Base-by-base conservation (phyloP, 2,797 vertebrate species). In the Scolopax rusticola region DNA sequence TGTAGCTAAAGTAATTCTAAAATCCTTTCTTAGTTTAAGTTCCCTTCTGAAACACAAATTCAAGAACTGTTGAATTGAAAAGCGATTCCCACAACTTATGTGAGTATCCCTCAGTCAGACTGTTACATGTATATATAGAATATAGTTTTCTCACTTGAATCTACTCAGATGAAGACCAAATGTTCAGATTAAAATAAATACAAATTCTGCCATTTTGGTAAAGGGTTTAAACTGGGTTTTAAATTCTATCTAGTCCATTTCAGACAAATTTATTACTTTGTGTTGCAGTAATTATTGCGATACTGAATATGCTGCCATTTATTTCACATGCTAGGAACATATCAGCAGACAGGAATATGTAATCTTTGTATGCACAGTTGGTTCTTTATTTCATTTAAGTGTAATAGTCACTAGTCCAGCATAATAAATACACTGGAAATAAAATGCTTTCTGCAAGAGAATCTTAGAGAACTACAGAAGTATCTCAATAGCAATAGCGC, bases 1-100 rank as follows among this genome's bases (percentile, higher is more conserved):
- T 20, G 70, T 20, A 36, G 30, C 24, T n/a, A 21, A 65, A 93
- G 73, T 50, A 79, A 45, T 48, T 76, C 33, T 51, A 48, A 91
- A 68, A 54, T 65, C 8, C 27, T 56, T 76, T 53, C 63, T 85
- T 82, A 75, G 28, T 73, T 54, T 65, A 75, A 60, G 41, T 74
- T 81, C 90, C 53, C 88, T 83, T 95, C 87, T 85, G 61, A 90
- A 91, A 90, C 38, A 81, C n/a, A 93, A 90, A 74, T 74, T 85
- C 43, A 84, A 28, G 19, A 69, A 32, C 0, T 40, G 15, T n/a
- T 91, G 53, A 86, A 71, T 19, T 63, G 43, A 74, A 88, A 90
- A 89, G 32, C 6, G 48, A 85, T 71, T 84, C 28, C 23, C 19
- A 63, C 23, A 74, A 80, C 6, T 70, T 50, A 25, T 1, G 1